phyloP scores from a whole-genome alignment of 2,888 invertebrate species.

The Drosophila yooni region DNA sequence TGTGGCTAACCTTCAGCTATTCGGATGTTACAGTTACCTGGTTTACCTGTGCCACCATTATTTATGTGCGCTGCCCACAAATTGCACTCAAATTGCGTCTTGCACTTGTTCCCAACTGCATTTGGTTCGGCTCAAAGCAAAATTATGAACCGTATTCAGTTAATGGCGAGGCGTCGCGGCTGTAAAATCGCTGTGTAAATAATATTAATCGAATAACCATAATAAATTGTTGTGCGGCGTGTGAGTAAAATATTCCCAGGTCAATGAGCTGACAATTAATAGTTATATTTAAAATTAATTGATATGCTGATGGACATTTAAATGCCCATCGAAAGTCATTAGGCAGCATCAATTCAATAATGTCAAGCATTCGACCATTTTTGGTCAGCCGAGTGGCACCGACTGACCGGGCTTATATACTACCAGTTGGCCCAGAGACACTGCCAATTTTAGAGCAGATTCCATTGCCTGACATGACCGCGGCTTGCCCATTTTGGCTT shows the following conservation, averaged over 20 bases:
- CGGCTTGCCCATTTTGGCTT: constrained; percentile 61
- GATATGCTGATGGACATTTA: constrained; percentile 74
- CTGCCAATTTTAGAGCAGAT: constrained; percentile 78
- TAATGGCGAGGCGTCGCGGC: constrained; percentile 67
- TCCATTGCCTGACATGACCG: constrained; percentile 63
- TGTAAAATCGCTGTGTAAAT: constrained; percentile 50
- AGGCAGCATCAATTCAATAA: constrained; percentile 62
- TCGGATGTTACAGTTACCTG: constrained; percentile 71
- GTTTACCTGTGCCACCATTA: constrained; percentile 49
- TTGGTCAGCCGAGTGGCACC: constrained; percentile 58
- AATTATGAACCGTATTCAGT: constrained; percentile 56
- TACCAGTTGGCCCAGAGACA: constrained; percentile 49
- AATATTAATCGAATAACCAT: constrained; percentile 6
- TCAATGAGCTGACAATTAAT: constrained; percentile 66
- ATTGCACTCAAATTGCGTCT: constrained; percentile 52
- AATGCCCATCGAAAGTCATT: constrained; percentile 56
- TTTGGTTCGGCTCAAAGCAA: constrained; percentile 32
- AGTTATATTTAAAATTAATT: constrained; percentile 59
- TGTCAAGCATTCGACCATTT: constrained; percentile 70
- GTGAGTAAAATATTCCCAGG: constrained; percentile 47
- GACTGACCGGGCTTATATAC: constrained; percentile 4
- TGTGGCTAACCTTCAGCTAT: constrained; percentile 67
- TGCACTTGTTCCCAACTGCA: constrained; percentile 47
- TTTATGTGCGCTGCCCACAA: constrained; percentile 64
- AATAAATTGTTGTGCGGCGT: constrained; percentile 18